Conservation (phyloP, 2,797 vertebrate genomes). For the Perodicticus potto region DNA sequence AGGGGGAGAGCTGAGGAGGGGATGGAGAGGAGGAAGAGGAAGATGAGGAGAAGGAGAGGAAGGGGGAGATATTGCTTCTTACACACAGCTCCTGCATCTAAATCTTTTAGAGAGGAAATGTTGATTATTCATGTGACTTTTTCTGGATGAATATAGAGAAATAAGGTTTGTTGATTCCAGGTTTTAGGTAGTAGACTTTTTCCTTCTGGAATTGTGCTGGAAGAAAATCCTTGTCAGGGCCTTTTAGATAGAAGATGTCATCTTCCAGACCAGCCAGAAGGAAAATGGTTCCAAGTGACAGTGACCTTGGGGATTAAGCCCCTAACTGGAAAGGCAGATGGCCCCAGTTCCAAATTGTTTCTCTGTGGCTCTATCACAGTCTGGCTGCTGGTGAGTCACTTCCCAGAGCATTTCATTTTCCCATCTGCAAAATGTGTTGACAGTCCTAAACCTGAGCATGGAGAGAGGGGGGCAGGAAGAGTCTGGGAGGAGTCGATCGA, state of each 20-base stretch:
- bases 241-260: neutral
- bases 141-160: conserved; percentile 2
- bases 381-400: conserved; percentile 66
- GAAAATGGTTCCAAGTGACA: neutral
- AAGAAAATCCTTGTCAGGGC: neutral
- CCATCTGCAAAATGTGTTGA: conserved; percentile 15
- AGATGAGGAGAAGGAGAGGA: no score
- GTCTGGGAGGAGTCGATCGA: neutral
- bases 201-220: neutral
- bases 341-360: neutral
- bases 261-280: neutral
- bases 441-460: neutral
- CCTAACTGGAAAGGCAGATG: conserved; percentile 49
- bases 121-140: neutral
- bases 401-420: conserved; percentile 27
- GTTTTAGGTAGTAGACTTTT: neutral
- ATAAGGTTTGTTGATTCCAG: neutral
- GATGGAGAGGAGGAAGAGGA: no score
- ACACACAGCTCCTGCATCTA: neutral
- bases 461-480: neutral
- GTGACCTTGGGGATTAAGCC: neutral
- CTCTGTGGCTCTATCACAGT: conserved; percentile 20
- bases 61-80: neutral
- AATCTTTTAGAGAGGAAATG: neutral
- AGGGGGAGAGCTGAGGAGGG: no score